These are phyloP conservation scores for Noctua pronuba DNA, from an alignment of 2,888 invertebrate genomes.

Conservation along the genomic window DNA sequence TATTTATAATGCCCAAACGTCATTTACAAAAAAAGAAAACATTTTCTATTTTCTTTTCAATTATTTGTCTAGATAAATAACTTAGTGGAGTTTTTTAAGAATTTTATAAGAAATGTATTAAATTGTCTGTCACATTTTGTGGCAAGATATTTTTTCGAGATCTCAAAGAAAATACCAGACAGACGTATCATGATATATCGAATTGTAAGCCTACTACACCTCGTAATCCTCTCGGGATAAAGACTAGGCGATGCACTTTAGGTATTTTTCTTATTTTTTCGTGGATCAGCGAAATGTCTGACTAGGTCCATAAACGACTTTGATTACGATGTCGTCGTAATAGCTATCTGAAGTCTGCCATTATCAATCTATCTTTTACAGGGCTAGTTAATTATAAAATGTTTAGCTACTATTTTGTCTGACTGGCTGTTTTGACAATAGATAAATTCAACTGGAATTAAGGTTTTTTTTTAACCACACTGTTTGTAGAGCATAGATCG, in stretches of 20 bases:
- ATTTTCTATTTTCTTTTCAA: background rate
- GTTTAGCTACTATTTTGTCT: too few species aligned
- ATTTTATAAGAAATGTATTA: slow-evolving; percentile 5
- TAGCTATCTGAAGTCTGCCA: background rate
- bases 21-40: background rate
- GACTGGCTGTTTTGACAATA: background rate
- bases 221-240: background rate
- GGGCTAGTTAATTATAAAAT: background rate
- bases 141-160: background rate
- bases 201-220: background rate
- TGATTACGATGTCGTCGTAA: background rate
- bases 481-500: too few species aligned
- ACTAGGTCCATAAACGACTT: background rate
- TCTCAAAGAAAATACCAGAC: slow-evolving; percentile 11
- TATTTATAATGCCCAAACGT: slow-evolving; percentile 14
- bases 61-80: background rate
- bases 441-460: background rate
- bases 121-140: background rate
- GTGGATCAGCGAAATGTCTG: background rate
- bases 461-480: background rate
- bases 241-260: background rate
- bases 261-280: background rate
- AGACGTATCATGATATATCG: background rate
- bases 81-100: background rate
- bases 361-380: background rate